Conservation (phyloP, 2,113 vertebrate genomes). For the Ptychochromis oligacanthus region DNA sequence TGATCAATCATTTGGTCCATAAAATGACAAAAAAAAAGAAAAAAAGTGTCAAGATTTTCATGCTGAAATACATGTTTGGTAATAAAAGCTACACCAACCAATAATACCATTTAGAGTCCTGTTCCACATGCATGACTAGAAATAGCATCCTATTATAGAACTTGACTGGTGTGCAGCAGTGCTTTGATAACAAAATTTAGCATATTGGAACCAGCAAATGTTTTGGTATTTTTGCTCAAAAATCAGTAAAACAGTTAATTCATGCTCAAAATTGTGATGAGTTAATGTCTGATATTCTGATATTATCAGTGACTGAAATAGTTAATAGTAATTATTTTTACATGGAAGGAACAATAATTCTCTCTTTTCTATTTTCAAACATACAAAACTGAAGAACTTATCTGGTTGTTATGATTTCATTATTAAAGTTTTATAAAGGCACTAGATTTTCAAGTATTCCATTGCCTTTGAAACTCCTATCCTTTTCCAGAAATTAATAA, state of each 20-base stretch:
- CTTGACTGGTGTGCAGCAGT: neutral
- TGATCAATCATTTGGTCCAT: neutral
- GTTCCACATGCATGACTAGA: too few relatives aligned
- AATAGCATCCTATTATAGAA: too few relatives aligned
- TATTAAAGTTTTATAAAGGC: neutral
- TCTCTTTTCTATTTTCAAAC: too few relatives aligned
- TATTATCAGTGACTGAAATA: too few relatives aligned
- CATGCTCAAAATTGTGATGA: too few relatives aligned
- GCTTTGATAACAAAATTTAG: neutral
- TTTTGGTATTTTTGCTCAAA: neutral
- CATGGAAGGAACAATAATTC: too few relatives aligned
- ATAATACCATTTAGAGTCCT: too few relatives aligned
- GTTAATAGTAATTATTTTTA: too few relatives aligned
- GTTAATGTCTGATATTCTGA: too few relatives aligned
- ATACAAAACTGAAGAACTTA: too few relatives aligned
- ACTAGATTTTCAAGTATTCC: neutral
- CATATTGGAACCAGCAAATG: neutral
- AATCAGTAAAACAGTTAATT: neutral
- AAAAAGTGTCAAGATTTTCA: neutral
- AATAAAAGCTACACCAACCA: too few relatives aligned
- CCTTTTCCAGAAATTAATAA: slow-evolving; percentile 12
- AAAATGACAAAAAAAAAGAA: neutral
- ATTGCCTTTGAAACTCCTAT: neutral
- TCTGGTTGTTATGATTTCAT: neutral
- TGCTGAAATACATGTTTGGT: too few relatives aligned